Percentiles rank a stretch among this genome's conserved stretches.
These are phyloP conservation scores for Sitta europaea DNA, from an alignment of 2,113 vertebrate species.

Conservation along the genomic window DNA sequence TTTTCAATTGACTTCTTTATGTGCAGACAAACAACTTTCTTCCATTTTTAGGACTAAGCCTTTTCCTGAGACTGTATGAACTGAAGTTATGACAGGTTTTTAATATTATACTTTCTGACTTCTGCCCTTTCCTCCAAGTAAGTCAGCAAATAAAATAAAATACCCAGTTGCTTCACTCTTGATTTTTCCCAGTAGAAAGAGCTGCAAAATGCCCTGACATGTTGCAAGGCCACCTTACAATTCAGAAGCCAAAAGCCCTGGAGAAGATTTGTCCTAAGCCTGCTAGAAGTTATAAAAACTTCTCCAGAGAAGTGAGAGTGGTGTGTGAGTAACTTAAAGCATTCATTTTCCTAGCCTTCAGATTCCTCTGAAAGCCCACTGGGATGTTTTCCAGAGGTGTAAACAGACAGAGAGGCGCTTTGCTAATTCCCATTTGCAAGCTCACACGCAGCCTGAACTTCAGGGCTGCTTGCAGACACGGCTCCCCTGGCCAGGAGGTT, in stretches of 20 bases:
- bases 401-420: background rate
- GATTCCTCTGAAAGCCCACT: background rate
- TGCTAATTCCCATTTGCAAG: background rate
- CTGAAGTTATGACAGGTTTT: background rate
- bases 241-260: background rate
- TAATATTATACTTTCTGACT: background rate
- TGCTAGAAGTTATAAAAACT: background rate
- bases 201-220: background rate
- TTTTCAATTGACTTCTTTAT: background rate
- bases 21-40: slow-evolving; percentile 3
- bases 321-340: background rate
- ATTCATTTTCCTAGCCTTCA: background rate
- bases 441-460: background rate
- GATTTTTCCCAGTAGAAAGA: background rate
- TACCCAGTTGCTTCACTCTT: background rate
- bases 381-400: background rate
- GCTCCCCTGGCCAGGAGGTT: background rate
- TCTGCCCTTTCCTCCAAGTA: background rate
- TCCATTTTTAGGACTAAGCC: background rate
- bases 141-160: background rate
- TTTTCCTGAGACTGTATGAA: background rate
- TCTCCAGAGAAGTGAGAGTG: background rate
- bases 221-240: background rate
- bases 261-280: background rate
- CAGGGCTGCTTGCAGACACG: background rate